phyloP scores from a whole-genome alignment of 35 echinoderm and acorn worm species.

The Antedon bifida region DNA sequence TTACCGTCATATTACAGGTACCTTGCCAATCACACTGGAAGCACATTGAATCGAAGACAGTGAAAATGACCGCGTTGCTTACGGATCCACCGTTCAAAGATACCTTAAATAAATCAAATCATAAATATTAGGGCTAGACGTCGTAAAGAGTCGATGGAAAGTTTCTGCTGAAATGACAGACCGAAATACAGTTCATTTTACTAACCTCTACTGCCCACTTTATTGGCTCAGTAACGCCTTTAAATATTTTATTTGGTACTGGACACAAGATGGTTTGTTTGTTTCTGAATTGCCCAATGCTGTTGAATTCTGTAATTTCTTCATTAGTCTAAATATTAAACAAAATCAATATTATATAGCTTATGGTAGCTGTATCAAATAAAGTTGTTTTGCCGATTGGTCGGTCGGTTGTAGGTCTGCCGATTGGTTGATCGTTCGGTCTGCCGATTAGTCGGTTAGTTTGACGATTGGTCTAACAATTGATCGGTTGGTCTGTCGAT shows the following conservation, averaged over 20 bases:
- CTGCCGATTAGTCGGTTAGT: too few relatives aligned
- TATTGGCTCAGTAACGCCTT: background rate
- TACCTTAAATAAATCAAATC: slow-evolving; percentile 9
- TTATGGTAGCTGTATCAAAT: too few relatives aligned
- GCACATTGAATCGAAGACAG: background rate
- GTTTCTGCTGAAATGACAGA: background rate
- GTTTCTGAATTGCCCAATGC: background rate
- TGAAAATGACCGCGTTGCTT: background rate
- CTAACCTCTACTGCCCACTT: background rate
- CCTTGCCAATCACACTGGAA: slow-evolving; percentile 2
- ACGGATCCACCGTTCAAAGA: background rate
- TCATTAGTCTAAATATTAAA: background rate
- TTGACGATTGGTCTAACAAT: too few relatives aligned
- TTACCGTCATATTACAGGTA: background rate
- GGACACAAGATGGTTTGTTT: background rate
- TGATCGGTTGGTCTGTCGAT: too few relatives aligned
- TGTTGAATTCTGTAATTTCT: background rate
- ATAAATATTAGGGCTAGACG: too few relatives aligned
- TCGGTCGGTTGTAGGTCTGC: too few relatives aligned
- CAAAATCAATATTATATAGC: too few relatives aligned
- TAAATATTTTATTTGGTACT: background rate
- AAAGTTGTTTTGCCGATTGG: too few relatives aligned
- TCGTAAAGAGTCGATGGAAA: too few relatives aligned
- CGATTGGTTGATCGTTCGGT: too few relatives aligned
- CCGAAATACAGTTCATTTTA: background rate